Base-by-base conservation (phyloP, 23 tunicate genomes). In the Halocynthia aurantium region DNA sequence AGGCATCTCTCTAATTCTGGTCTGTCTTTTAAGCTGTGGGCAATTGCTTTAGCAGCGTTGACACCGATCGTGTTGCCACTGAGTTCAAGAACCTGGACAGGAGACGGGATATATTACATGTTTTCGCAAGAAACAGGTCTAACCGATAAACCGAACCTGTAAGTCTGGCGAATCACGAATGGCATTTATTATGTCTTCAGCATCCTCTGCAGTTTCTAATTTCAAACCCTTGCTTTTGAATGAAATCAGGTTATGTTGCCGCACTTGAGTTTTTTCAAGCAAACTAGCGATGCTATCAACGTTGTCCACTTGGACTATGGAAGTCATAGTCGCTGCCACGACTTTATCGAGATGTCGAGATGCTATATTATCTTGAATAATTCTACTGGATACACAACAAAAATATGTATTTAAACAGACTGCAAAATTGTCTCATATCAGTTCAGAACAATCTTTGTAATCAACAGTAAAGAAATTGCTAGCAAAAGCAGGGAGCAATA, bases 11-110 rank as follows among this genome's bases (percentile, higher is more conserved):
- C 77, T 5, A 90, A 76, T 72, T 90, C 96, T 0, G 85, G 78
- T n/a, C 62, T 75, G 50, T 80, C 55, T 7, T 51, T 6, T 53
- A 90, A 63, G 15, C 63, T 73, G 9, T 90, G 76, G 21, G 89
- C 89, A 70, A 90, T 84, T 8, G 62, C 65, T 54, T 85, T 82
- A 6, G 96, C 96, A 56, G 86, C 89, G 6, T 90, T 89, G 10
- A 84, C 89, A 0, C 96, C 90, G 17, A 90, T 75, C 8, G 96
- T 90, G 71, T 90, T 90, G 55, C 96, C 96, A 76, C 73, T 76
- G 8, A 90, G 69, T 70, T 90, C 96, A 40, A 90, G 72, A 6
- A 81, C 83, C 78, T 74, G 62, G 10, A 12, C 2, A 31, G 4
- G 44, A 31, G 4, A 31, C 44, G 44, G 44, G 4, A 31, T 31